Percentiles rank a stretch among this genome's conserved stretches.
These are phyloP conservation scores for Drosophila bocqueti DNA, from an alignment of 1,140 invertebrate species.

Conservation along the genomic window DNA sequence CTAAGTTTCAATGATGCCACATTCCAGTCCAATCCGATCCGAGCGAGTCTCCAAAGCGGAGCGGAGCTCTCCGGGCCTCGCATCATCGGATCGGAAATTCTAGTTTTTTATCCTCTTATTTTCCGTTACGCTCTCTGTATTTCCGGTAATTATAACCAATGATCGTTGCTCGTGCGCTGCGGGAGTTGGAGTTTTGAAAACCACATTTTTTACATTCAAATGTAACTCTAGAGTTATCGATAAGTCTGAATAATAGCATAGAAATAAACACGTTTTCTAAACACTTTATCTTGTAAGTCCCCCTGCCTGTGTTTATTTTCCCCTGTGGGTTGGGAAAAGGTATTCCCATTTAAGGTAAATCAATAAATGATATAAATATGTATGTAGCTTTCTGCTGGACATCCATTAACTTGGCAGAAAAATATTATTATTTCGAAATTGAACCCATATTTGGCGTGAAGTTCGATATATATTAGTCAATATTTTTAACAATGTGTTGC, in stretches of 20 bases:
- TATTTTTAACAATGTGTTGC: too few relatives aligned
- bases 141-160: slow-evolving; percentile 5
- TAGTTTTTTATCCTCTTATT: not conserved
- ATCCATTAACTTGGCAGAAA: too few relatives aligned
- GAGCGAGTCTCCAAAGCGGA: slow-evolving; percentile 12
- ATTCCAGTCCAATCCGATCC: slow-evolving; percentile 49
- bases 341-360: too few relatives aligned
- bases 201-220: slow-evolving; percentile 64
- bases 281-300: slow-evolving; percentile 47
- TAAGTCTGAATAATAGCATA: slow-evolving; percentile 79
- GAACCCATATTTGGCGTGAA: too few relatives aligned
- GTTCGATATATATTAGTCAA: too few relatives aligned
- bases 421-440: not conserved
- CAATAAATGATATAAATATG: too few relatives aligned
- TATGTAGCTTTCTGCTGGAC: too few relatives aligned
- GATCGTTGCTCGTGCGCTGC: slow-evolving; percentile 22
- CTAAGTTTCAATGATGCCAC: slow-evolving; percentile 54
- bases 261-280: slow-evolving; percentile 69
- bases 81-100: not conserved
- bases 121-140: slow-evolving; percentile 33
- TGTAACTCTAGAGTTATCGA: slow-evolving; percentile 76
- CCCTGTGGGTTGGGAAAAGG: not conserved
- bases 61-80: slow-evolving; percentile 23
- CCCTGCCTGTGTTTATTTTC: not conserved
- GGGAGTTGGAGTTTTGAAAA: slow-evolving; percentile 38